phyloP scores from a whole-genome alignment of 2,113 vertebrate species.

The Notothenia rossii region DNA sequence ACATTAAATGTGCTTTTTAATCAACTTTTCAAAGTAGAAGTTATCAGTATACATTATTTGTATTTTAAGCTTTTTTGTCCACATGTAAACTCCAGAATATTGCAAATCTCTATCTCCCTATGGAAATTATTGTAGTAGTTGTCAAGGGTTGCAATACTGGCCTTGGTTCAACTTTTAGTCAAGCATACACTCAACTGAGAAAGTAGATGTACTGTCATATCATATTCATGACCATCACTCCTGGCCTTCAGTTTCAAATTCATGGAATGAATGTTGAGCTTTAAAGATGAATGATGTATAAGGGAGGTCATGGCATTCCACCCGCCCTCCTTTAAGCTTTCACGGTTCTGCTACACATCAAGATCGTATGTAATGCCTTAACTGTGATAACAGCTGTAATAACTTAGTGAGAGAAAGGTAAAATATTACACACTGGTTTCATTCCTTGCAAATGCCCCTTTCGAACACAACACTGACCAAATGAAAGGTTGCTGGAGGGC shows the following conservation, averaged over 20 bases:
- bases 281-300: conserved; percentile 32
- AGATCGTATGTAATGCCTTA: background rate
- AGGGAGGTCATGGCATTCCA: conserved; percentile 17
- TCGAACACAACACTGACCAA: background rate
- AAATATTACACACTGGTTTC: conserved; percentile 18
- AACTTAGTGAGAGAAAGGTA: conserved; percentile 5
- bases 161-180: background rate
- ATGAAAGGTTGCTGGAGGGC: conserved; percentile 8
- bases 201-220: conserved; percentile 3
- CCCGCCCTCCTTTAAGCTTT: background rate
- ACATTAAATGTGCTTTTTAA: background rate
- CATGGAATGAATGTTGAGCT: conserved; percentile 43
- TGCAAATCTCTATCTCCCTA: background rate
- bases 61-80: background rate
- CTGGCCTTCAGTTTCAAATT: conserved; percentile 46
- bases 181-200: background rate
- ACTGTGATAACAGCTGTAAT: conserved; percentile 43
- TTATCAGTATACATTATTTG: background rate
- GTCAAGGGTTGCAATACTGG: background rate
- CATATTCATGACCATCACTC: conserved; percentile 16
- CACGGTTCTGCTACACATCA: conserved; percentile 40
- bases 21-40: background rate
- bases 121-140: background rate
- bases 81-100: background rate
- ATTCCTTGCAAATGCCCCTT: background rate